Conservation (phyloP, 2,888 invertebrate species). For the Vandiemenella viatica region DNA sequence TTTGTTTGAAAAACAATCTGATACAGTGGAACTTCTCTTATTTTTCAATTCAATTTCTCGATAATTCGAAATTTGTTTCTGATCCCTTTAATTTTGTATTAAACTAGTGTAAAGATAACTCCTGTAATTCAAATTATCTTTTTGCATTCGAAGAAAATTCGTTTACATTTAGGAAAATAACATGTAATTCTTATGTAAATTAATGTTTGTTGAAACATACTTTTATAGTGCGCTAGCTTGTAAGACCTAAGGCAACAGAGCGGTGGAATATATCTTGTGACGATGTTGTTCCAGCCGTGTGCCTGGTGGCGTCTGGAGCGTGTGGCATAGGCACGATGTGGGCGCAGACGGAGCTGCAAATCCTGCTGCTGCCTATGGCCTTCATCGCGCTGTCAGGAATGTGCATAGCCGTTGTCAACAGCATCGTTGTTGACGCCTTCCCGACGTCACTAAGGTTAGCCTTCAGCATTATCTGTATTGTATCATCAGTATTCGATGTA, state of each 20-base stretch:
- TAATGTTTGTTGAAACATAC: not conserved
- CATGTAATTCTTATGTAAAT: not conserved
- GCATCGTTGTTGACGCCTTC: slow-evolving; percentile 28
- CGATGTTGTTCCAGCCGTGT: slow-evolving; percentile 11
- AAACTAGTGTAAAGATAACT: too few species aligned
- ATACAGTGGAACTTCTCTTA: too few species aligned
- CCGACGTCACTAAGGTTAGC: slow-evolving; percentile 28
- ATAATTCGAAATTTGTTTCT: too few species aligned
- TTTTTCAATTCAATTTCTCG: too few species aligned
- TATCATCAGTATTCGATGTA: too few species aligned
- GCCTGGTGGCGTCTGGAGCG: slow-evolving; percentile 7
- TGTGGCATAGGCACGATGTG: slow-evolving; percentile 12
- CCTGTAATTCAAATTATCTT: not conserved
- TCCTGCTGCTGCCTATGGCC: slow-evolving; percentile 18
- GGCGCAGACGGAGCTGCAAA: slow-evolving; percentile 7
- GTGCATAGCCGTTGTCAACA: slow-evolving; percentile 27
- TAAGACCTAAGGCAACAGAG: too few species aligned
- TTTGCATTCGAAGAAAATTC: not conserved
- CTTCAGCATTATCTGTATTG: not conserved
- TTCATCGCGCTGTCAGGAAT: slow-evolving; percentile 28
- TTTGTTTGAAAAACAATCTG: too few species aligned
- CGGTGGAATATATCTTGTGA: too few species aligned
- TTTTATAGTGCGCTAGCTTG: too few species aligned
- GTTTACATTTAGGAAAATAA: not conserved
- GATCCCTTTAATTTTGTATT: not conserved